Conservation (phyloP, 2,888 invertebrate species). For the Lasioglossum pauxillum region DNA sequence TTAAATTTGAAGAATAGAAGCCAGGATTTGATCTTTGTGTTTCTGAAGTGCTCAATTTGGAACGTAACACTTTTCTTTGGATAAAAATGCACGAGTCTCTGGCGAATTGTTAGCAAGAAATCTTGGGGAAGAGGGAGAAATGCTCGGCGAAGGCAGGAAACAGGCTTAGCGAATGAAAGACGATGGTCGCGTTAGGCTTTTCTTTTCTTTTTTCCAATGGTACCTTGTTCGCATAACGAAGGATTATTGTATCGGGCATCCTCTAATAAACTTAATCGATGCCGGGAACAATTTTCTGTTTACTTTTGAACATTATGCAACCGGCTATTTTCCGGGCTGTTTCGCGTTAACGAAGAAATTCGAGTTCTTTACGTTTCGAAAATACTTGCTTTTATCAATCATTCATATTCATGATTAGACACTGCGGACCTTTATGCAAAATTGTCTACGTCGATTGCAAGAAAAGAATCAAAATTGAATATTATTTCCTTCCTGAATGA, state of each 20-base stretch:
- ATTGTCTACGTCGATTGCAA: too few relatives aligned
- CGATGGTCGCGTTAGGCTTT: constrained; percentile 19
- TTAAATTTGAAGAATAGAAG: background rate
- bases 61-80: constrained; percentile 11
- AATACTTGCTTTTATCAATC: background rate
- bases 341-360: background rate
- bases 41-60: background rate
- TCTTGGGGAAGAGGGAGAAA: background rate
- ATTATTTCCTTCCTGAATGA: too few relatives aligned
- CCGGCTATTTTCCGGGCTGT: background rate
- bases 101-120: constrained; percentile 7
- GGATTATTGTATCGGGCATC: constrained; percentile 12
- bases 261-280: constrained; percentile 39
- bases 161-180: constrained; percentile 23
- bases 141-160: constrained; percentile 12
- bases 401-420: background rate
- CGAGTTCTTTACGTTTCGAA: background rate
- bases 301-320: background rate
- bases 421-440: too few relatives aligned
- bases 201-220: background rate
- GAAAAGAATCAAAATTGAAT: too few relatives aligned
- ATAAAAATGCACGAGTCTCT: background rate
- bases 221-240: constrained; percentile 12
- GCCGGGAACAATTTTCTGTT: constrained; percentile 10
- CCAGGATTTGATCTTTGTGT: background rate